Conservation (phyloP, 92 coral and sea anemone species). For the Nematostella vectensis region DNA sequence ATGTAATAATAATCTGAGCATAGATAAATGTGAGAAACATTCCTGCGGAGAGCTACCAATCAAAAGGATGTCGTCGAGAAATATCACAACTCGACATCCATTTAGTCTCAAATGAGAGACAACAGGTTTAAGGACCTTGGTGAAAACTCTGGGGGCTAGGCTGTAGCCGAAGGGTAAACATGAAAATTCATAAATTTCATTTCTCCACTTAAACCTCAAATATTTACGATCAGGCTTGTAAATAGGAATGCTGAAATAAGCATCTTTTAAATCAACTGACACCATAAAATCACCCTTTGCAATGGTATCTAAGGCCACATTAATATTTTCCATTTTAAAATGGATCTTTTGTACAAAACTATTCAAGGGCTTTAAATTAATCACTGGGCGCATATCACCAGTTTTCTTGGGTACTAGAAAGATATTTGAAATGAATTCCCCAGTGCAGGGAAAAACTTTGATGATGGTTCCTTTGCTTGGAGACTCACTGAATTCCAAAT, state of each 20-base stretch:
- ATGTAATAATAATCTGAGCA: background rate
- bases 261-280: too few relatives aligned
- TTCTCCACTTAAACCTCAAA: slow-evolving; percentile 29
- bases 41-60: slow-evolving; percentile 7
- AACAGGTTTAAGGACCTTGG: slow-evolving; percentile 26
- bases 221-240: slow-evolving; percentile 26
- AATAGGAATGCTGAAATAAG: slow-evolving; percentile 39
- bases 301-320: too few relatives aligned
- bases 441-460: background rate
- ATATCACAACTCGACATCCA: slow-evolving; percentile 24
- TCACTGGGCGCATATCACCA: slow-evolving; percentile 1
- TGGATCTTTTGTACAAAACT: too few relatives aligned
- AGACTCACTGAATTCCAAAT: background rate
- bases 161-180: slow-evolving; percentile 46
- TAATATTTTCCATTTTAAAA: too few relatives aligned
- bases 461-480: slow-evolving; percentile 4
- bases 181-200: slow-evolving; percentile 21
- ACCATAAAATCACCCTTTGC: too few relatives aligned
- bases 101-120: slow-evolving; percentile 12
- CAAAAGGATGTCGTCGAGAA: slow-evolving; percentile 25
- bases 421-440: background rate
- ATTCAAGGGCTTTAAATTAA: background rate
- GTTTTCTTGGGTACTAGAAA: slow-evolving; percentile 1
- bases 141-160: slow-evolving; percentile 30
- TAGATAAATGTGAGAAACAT: slow-evolving; percentile 11